Evolutionary conservation across 2,113 vertebrate species (phyloP).

Genomic region (Dipodomys ordii): DNA sequence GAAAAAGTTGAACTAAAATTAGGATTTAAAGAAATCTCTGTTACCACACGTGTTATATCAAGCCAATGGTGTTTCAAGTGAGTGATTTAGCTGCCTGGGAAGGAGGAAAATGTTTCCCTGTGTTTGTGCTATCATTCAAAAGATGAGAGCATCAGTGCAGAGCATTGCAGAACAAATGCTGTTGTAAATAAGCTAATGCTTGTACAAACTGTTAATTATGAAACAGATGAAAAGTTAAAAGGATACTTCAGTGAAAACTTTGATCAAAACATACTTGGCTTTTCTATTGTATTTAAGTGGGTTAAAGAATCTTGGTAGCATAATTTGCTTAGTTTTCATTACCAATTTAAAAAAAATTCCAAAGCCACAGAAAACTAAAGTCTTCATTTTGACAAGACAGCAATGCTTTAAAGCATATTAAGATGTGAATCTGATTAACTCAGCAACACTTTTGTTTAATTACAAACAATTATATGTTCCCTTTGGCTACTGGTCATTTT

Average conservation of each 20-base stretch:
- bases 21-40: constrained; percentile 59
- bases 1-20: constrained; percentile 81
- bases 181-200: constrained; percentile 83
- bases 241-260: constrained; percentile 85
- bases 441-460: constrained; percentile 83
- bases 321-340: constrained; percentile 84
- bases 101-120: constrained; percentile 14
- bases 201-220: constrained; percentile 87
- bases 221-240: constrained; percentile 86
- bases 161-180: constrained; percentile 76
- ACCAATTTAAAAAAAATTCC: constrained; percentile 62
- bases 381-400: constrained; percentile 83
- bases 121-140: constrained; percentile 74
- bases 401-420: constrained; percentile 75
- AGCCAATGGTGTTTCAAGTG: constrained; percentile 53
- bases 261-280: constrained; percentile 86
- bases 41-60: constrained; percentile 71
- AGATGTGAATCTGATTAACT: constrained; percentile 84
- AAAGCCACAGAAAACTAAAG: constrained; percentile 76
- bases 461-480: constrained; percentile 85
- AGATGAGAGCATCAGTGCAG: constrained; percentile 64
- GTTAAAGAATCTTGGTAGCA: constrained; percentile 80
- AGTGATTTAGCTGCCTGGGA: constrained; percentile 64
- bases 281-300: constrained; percentile 86
- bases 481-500: constrained; percentile 86